A percentile compares a stretch with the other conserved stretches of the same genome.
phyloP scores from a whole-genome alignment of 2,797 vertebrate genomes.

The Clangula hyemalis region DNA sequence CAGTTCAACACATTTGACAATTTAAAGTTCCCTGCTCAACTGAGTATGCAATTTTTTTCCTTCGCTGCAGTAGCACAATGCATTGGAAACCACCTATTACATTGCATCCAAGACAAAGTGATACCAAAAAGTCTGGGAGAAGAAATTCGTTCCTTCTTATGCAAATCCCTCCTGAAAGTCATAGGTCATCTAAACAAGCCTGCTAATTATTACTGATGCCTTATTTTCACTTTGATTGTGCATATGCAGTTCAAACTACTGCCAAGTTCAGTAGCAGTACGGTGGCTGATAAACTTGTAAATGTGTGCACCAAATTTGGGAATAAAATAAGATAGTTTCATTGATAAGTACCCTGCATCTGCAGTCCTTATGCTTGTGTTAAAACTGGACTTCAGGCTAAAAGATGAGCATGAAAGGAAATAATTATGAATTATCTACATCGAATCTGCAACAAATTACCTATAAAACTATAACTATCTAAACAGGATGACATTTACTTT shows the following conservation, averaged over 20 bases:
- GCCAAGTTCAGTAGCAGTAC: background rate
- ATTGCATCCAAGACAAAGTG: background rate
- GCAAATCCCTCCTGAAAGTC: background rate
- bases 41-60: conserved; percentile 40
- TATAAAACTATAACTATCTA: conserved; percentile 88
- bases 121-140: background rate
- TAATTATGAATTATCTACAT: conserved; percentile 85
- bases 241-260: background rate
- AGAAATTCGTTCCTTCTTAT: background rate
- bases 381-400: conserved; percentile 84
- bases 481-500: conserved; percentile 84
- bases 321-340: conserved; percentile 11
- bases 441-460: conserved; percentile 94
- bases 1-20: conserved; percentile 56
- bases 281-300: conserved; percentile 46
- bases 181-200: background rate
- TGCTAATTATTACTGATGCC: background rate
- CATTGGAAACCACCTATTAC: conserved; percentile 12
- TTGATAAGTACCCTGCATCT: conserved; percentile 81
- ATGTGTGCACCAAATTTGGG: conserved; percentile 16
- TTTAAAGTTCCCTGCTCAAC: conserved; percentile 46
- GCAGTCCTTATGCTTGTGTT: conserved; percentile 87
- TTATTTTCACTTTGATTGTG: conserved; percentile 30
- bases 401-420: conserved; percentile 91
- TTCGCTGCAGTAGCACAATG: background rate